Conservation (phyloP, 2,888 invertebrate species). For the Cataglyphis cursor region DNA sequence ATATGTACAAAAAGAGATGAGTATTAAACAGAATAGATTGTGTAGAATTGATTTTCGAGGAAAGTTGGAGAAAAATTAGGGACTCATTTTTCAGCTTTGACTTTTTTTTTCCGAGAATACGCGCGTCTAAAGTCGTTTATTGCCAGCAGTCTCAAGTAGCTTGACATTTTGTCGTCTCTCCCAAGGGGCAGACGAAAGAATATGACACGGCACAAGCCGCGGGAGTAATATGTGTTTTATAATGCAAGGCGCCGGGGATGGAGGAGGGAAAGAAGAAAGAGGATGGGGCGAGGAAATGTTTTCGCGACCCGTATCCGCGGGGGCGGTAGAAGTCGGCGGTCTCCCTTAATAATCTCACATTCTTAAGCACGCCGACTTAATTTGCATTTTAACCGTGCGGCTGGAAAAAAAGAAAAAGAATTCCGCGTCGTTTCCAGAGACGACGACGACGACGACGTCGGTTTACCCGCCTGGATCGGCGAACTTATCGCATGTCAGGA, state of each 20-base stretch:
- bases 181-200: conserved; percentile 44
- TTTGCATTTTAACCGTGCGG: conserved; percentile 82
- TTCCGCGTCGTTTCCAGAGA: conserved; percentile 66
- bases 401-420: conserved; percentile 70
- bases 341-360: conserved; percentile 80
- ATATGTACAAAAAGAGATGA: background rate
- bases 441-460: conserved; percentile 31
- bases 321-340: conserved; percentile 62
- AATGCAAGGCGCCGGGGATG: conserved; percentile 63
- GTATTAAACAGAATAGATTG: conserved; percentile 1
- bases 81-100: conserved; percentile 41
- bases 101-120: conserved; percentile 1
- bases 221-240: conserved; percentile 72
- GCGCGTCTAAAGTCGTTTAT: conserved; percentile 49
- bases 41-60: conserved; percentile 9
- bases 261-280: conserved; percentile 59
- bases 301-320: conserved; percentile 68
- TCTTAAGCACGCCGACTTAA: conserved; percentile 81
- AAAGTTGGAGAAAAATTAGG: conserved; percentile 25
- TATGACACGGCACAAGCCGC: conserved; percentile 57
- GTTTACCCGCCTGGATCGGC: conserved; percentile 37
- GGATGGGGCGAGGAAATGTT: conserved; percentile 72
- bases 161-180: conserved; percentile 35
- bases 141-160: conserved; percentile 55
- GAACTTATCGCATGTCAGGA: conserved; percentile 49